These are phyloP conservation scores for Eueremaeus valkanovi DNA, from an alignment of 2,888 invertebrate genomes.

Conservation along the genomic window DNA sequence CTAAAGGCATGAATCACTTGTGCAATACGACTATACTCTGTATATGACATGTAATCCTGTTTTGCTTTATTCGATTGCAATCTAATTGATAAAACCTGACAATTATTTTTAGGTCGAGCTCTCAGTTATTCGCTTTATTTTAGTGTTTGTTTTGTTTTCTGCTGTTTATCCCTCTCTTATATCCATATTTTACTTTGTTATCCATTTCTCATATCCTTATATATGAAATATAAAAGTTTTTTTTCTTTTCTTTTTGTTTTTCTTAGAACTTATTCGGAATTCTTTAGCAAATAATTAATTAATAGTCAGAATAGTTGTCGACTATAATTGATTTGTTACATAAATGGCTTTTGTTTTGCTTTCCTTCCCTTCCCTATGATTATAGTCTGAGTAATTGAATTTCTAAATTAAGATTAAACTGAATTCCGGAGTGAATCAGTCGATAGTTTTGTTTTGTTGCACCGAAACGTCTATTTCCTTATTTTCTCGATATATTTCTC, in stretches of 20 bases:
- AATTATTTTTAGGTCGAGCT: constrained; percentile 1
- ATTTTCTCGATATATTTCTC: neutral
- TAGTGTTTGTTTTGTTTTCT: no score
- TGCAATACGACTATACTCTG: neutral
- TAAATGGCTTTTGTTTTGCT: neutral
- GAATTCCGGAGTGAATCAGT: neutral
- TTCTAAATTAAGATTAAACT: constrained; percentile 5
- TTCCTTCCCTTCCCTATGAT: neutral
- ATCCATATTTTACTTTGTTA: no score
- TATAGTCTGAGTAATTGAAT: neutral
- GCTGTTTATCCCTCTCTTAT: neutral
- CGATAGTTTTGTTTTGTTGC: neutral
- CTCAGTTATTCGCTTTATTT: neutral
- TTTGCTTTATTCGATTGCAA: neutral
- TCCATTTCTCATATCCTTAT: no score
- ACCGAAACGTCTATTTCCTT: neutral
- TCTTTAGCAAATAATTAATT: neutral
- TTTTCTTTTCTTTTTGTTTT: neutral
- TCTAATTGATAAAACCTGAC: neutral
- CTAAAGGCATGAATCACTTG: neutral
- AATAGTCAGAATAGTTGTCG: neutral
- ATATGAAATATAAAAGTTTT: no score
- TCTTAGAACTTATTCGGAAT: neutral
- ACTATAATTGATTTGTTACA: neutral
- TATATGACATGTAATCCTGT: neutral